These are phyloP conservation scores for Apis dorsata DNA, from an alignment of 1,140 invertebrate species.

Conservation along the genomic window DNA sequence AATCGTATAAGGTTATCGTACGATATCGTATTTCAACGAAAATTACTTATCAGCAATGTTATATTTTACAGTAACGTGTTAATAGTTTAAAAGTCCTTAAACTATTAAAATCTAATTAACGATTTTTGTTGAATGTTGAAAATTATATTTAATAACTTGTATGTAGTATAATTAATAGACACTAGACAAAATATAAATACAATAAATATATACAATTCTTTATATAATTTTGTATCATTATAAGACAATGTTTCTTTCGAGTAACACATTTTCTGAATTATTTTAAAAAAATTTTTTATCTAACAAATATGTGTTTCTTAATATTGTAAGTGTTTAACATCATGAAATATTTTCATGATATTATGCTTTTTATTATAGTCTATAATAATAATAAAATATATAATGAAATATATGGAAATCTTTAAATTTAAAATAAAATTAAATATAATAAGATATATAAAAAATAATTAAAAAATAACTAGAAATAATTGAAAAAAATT, in stretches of 20 bases:
- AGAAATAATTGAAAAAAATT: not conserved
- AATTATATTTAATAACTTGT: not conserved
- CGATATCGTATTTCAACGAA: not conserved
- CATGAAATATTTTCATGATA: not conserved
- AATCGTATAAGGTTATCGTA: constrained; percentile 10
- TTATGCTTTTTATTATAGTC: not conserved
- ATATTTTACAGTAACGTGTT: no score
- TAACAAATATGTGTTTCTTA: not conserved
- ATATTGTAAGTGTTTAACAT: not conserved
- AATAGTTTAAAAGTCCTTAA: no score
- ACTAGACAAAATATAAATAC: no score
- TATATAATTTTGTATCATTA: not conserved
- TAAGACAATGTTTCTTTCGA: no score
- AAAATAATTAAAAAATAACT: not conserved
- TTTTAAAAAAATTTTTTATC: not conserved
- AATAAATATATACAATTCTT: not conserved
- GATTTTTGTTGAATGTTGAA: not conserved
- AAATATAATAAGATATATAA: not conserved
- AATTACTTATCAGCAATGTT: not conserved
- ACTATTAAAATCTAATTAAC: not conserved
- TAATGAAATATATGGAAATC: not conserved
- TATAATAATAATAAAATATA: not conserved
- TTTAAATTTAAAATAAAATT: not conserved
- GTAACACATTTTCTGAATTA: no score
- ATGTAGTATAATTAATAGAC: no score